A percentile compares a stretch with the other conserved stretches of the same genome.
Conservation (phyloP, 2,888 invertebrate genomes). For the Erpobdella octoculata region DNA sequence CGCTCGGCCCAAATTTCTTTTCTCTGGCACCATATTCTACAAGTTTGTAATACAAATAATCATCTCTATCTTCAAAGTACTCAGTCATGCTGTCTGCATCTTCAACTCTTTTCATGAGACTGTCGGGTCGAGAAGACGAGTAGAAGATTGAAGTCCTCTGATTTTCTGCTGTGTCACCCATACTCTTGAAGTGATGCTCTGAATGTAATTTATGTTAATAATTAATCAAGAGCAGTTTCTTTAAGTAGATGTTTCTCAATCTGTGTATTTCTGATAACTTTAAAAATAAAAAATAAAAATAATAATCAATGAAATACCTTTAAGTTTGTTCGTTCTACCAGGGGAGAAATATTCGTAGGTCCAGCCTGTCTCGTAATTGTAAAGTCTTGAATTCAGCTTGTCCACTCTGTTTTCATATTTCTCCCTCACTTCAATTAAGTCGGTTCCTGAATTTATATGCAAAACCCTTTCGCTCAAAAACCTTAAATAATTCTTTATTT, state of each 20-base stretch:
- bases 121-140: slow-evolving; percentile 63
- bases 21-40: slow-evolving; percentile 48
- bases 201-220: too few species aligned
- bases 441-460: too few species aligned
- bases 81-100: slow-evolving; percentile 49
- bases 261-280: too few species aligned
- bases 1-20: slow-evolving; percentile 51
- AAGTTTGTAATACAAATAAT: slow-evolving; percentile 49
- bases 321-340: slow-evolving; percentile 47
- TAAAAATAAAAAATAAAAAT: background rate
- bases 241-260: too few species aligned
- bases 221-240: too few species aligned
- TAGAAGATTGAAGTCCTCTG: slow-evolving; percentile 60
- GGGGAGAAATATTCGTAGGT: slow-evolving; percentile 47
- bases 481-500: too few species aligned
- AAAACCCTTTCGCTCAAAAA: too few species aligned
- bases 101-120: slow-evolving; percentile 56
- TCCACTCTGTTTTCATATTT: slow-evolving; percentile 48
- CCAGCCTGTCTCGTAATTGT: slow-evolving; percentile 48
- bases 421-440: slow-evolving; percentile 47
- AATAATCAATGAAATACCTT: slow-evolving; percentile 42
- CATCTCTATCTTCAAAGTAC: slow-evolving; percentile 48
- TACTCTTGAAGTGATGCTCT: slow-evolving; percentile 49
- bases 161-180: slow-evolving; percentile 47
- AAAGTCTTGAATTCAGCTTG: slow-evolving; percentile 46